Percentiles rank a stretch among this genome's conserved stretches.
Conservation (phyloP, 2,797 vertebrate species). For the Falco concolor region DNA sequence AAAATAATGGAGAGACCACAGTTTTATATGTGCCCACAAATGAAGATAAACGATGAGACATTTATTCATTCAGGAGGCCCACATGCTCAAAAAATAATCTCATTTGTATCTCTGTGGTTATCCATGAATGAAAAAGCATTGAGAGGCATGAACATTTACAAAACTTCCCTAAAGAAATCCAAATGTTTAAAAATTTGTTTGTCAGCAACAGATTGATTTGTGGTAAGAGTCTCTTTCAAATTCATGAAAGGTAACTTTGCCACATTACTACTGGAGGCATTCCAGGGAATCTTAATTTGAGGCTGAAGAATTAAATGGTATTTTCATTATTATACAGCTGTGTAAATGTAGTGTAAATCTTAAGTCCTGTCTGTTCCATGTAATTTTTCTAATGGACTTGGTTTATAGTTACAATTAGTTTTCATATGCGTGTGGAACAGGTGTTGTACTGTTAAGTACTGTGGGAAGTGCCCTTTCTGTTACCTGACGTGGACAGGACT, state of each 20-base stretch:
- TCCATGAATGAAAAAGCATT: background rate
- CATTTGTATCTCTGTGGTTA: background rate
- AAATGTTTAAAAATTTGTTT: background rate
- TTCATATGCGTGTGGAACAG: background rate
- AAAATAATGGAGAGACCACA: background rate
- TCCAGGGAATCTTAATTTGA: background rate
- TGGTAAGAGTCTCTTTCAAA: background rate
- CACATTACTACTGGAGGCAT: background rate
- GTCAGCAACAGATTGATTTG: background rate
- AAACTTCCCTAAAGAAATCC: background rate
- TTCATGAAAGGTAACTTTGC: background rate
- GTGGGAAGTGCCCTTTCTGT: background rate
- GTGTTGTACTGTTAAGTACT: background rate
- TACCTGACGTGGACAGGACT: background rate
- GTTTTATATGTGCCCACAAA: background rate
- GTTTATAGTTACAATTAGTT: background rate
- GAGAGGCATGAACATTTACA: background rate
- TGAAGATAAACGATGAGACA: background rate
- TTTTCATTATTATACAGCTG: background rate
- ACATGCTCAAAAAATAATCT: background rate
- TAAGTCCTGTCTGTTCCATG: background rate
- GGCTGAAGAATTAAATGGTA: background rate
- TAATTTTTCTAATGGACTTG: background rate
- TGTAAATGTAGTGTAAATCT: background rate
- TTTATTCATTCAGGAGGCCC: background rate